Percentiles rank a stretch among this genome's conserved stretches.
Evolutionary conservation across 2,113 vertebrate species (phyloP).

Genomic region (Cacatua alba): DNA sequence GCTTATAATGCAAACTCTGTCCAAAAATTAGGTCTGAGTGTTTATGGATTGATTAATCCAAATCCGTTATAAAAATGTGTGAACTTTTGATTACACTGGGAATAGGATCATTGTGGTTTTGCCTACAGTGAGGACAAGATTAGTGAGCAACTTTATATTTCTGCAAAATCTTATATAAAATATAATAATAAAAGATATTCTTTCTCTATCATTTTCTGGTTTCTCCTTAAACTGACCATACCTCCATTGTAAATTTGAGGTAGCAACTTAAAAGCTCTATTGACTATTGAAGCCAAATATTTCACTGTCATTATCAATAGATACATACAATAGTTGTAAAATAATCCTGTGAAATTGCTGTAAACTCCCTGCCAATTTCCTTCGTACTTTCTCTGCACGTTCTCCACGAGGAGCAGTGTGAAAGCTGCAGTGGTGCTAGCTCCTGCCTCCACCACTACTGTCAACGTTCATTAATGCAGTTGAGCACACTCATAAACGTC

Average conservation of each 20-base stretch:
- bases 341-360: background rate
- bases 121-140: background rate
- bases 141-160: background rate
- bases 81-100: background rate
- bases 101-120: background rate
- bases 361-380: background rate
- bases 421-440: background rate
- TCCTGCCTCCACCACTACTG: background rate
- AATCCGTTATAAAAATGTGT: background rate
- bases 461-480: conserved; percentile 5
- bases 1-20: background rate
- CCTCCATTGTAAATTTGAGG: background rate
- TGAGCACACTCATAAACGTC: background rate
- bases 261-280: background rate
- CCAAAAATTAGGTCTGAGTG: background rate
- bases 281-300: background rate
- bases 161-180: background rate
- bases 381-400: background rate
- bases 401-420: background rate
- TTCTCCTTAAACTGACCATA: background rate
- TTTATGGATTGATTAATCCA: background rate
- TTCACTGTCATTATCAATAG: background rate
- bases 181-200: background rate
- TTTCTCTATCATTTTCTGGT: background rate
- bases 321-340: background rate